Percentiles rank a stretch among this genome's conserved stretches.
These are phyloP conservation scores for Archocentrus centrarchus DNA, from an alignment of 2,113 vertebrate species.

Conservation along the genomic window DNA sequence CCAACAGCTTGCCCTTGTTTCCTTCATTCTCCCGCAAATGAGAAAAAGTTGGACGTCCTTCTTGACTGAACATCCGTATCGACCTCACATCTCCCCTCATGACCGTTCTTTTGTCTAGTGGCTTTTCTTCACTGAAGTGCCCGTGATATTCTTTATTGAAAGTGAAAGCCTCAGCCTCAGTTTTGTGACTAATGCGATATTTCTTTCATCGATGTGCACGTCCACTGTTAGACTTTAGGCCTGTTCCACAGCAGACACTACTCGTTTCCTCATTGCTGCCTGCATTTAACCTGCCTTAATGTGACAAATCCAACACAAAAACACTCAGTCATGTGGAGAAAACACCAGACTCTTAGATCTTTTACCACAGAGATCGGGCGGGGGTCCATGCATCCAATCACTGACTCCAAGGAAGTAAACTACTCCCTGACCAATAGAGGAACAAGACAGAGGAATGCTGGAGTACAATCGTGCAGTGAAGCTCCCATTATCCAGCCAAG, in stretches of 20 bases:
- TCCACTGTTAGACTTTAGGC: background rate
- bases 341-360: constrained; percentile 43
- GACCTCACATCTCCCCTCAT: constrained; percentile 53
- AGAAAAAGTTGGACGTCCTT: constrained; percentile 64
- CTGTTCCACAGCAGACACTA: background rate
- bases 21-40: constrained; percentile 65
- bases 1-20: constrained; percentile 55
- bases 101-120: constrained; percentile 58
- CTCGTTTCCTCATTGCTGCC: constrained; percentile 7
- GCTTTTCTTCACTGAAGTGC: constrained; percentile 7
- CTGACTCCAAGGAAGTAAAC: constrained; percentile 67
- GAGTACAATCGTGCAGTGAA: constrained; percentile 65
- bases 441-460: constrained; percentile 50
- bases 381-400: constrained; percentile 66
- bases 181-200: constrained; percentile 19
- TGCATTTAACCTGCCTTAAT: constrained; percentile 36
- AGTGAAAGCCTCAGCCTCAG: background rate
- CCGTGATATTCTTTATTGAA: constrained; percentile 30
- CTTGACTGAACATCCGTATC: constrained; percentile 72
- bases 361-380: background rate
- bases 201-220: constrained; percentile 24
- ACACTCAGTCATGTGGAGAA: constrained; percentile 56
- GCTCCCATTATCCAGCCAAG: constrained; percentile 72
- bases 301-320: constrained; percentile 59
- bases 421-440: constrained; percentile 58